Evolutionary conservation across 2,888 invertebrate genomes (phyloP).

Genomic region (Epistrophe grossulariae): DNA sequence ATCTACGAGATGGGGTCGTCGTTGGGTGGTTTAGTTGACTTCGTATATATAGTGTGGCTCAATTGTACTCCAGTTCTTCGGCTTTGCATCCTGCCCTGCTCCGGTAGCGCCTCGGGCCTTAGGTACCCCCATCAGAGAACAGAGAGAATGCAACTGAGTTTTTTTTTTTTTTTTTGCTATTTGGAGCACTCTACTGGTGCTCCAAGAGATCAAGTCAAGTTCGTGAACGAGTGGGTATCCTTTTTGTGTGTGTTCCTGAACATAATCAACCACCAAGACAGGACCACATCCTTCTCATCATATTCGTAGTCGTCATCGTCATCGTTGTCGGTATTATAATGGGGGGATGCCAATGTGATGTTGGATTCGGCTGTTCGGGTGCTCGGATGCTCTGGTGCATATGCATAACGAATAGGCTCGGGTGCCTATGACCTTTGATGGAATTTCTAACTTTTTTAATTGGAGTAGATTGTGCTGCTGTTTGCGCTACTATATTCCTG

Average conservation of each 20-base stretch:
- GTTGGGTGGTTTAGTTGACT: slow-evolving; percentile 52
- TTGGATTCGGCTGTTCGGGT: slow-evolving; percentile 17
- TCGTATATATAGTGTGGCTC: slow-evolving; percentile 65
- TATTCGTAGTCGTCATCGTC: slow-evolving; percentile 23
- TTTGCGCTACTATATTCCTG: slow-evolving; percentile 21
- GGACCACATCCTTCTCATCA: slow-evolving; percentile 75
- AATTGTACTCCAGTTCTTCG: slow-evolving; percentile 74
- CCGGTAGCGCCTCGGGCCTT: slow-evolving; percentile 37
- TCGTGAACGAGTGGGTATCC: slow-evolving; percentile 73
- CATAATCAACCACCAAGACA: slow-evolving; percentile 75
- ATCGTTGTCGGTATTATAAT: slow-evolving; percentile 33
- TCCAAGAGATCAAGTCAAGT: slow-evolving; percentile 73
- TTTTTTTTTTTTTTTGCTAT: slow-evolving; percentile 8
- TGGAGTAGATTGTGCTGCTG: slow-evolving; percentile 63
- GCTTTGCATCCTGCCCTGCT: slow-evolving; percentile 70
- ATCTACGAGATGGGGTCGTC: slow-evolving; percentile 53
- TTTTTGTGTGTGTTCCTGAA: slow-evolving; percentile 71
- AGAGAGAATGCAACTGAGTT: slow-evolving; percentile 38
- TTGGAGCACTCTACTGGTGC: slow-evolving; percentile 25
- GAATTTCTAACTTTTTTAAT: slow-evolving; percentile 76
- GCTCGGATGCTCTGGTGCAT: slow-evolving; percentile 27
- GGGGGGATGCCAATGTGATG: slow-evolving; percentile 30
- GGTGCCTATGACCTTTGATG: slow-evolving; percentile 76
- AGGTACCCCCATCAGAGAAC: slow-evolving; percentile 51
- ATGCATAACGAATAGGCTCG: slow-evolving; percentile 71